Percentiles rank a stretch among this genome's conserved stretches.
phyloP scores from a whole-genome alignment of 2,113 vertebrate genomes.

The Neomonachus schauinslandi region DNA sequence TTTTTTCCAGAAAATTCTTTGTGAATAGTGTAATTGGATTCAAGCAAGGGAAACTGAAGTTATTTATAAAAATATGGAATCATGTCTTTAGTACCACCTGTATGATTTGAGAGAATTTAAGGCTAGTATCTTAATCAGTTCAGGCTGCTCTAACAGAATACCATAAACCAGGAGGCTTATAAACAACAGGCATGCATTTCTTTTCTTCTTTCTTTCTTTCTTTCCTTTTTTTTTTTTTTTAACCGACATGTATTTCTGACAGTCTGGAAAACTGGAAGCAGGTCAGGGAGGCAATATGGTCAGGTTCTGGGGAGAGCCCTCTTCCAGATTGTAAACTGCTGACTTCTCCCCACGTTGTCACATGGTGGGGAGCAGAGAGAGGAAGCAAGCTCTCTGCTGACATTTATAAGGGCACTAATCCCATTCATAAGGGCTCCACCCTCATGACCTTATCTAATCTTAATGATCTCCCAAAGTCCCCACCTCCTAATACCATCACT shows the following conservation, averaged over 20 bases:
- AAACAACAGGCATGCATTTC: not conserved
- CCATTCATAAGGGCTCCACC: not conserved
- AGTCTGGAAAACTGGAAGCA: not conserved
- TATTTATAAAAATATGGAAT: constrained; percentile 41
- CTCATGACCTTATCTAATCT: not conserved
- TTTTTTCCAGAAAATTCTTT: constrained; percentile 54
- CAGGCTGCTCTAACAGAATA: not conserved
- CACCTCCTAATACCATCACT: not conserved
- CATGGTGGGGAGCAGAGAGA: not conserved
- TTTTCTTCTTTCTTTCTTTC: not conserved
- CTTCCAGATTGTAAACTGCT: not conserved
- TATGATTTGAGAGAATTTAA: not conserved
- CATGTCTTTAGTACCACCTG: not conserved
- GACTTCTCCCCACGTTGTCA: not conserved
- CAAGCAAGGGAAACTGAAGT: constrained; percentile 2
- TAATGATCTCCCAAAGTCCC: not conserved
- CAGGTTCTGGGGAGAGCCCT: not conserved
- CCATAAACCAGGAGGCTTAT: not conserved
- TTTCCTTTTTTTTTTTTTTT: not conserved
- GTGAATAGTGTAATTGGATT: constrained; percentile 42
- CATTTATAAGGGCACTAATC: not conserved
- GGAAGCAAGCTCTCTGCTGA: not conserved
- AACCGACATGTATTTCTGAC: not conserved
- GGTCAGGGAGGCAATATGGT: not conserved
- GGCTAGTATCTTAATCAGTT: not conserved